Evolutionary conservation across 2,113 vertebrate genomes (phyloP).

Genomic region (Callospermophilus lateralis): DNA sequence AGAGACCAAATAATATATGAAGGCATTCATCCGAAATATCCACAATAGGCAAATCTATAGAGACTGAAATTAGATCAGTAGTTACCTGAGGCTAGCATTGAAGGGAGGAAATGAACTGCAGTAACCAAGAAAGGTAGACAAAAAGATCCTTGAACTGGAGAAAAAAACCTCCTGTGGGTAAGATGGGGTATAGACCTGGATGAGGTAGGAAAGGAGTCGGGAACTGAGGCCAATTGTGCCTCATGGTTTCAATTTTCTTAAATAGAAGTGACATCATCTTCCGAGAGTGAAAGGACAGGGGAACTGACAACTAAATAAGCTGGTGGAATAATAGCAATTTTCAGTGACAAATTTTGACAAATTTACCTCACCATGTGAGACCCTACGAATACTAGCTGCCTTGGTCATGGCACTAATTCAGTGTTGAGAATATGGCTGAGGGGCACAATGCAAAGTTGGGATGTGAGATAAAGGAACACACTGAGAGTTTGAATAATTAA

Average conservation of each 20-base stretch:
- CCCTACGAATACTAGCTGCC: neutral
- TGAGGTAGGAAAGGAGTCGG: neutral
- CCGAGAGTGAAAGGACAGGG: neutral
- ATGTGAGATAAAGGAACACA: neutral
- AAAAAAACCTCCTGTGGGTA: neutral
- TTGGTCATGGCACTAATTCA: neutral
- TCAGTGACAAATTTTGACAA: neutral
- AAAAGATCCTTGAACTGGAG: neutral
- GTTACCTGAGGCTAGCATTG: neutral
- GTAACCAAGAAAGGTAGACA: neutral
- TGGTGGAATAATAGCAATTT: neutral
- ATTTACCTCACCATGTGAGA: rapidly evolving
- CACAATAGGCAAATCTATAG: neutral
- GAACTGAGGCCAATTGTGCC: neutral
- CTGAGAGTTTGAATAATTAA: neutral
- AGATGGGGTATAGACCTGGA: neutral
- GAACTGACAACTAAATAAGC: neutral
- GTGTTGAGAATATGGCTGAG: neutral
- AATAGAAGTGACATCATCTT: neutral
- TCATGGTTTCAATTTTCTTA: neutral
- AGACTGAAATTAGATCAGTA: neutral
- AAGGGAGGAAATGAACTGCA: neutral
- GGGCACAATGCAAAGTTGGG: neutral
- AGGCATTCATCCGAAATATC: neutral
- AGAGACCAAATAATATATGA: neutral